Percentiles rank a stretch among this genome's conserved stretches.
phyloP scores from a whole-genome alignment of 2,888 invertebrate species.

The Pyrochroa serraticornis region DNA sequence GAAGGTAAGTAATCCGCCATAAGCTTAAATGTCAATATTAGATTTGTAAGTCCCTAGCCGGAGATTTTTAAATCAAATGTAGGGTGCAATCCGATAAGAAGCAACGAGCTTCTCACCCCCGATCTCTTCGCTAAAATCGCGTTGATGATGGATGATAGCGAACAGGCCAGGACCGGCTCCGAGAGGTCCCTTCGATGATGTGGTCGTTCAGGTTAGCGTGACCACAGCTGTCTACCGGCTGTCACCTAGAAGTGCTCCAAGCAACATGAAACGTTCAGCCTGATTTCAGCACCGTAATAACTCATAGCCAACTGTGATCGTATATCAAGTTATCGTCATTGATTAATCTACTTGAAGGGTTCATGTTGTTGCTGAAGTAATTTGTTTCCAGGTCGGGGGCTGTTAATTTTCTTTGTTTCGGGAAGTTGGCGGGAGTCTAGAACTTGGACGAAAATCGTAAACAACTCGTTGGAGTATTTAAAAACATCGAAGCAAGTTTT shows the following conservation, averaged over 20 bases:
- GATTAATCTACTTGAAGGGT: constrained; percentile 46
- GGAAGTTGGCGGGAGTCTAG: constrained; percentile 9
- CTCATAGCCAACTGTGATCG: constrained; percentile 43
- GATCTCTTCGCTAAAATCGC: too few relatives aligned
- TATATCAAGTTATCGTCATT: constrained; percentile 48
- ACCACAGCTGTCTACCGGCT: constrained; percentile 39
- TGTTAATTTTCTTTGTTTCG: constrained; percentile 35
- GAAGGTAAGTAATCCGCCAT: constrained; percentile 40
- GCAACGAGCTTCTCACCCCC: not conserved
- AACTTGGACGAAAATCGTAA: constrained; percentile 22
- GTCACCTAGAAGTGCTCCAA: constrained; percentile 35
- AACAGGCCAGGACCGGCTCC: not conserved
- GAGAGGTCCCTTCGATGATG: not conserved
- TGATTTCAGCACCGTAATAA: constrained; percentile 44
- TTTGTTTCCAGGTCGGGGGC: constrained; percentile 34
- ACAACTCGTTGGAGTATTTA: constrained; percentile 12
- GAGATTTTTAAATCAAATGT: constrained; percentile 30
- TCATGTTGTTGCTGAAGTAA: constrained; percentile 41
- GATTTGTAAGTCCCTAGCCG: constrained; percentile 17
- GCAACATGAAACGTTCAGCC: constrained; percentile 32
- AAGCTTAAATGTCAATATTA: constrained; percentile 37
- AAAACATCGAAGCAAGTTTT: constrained; percentile 20
- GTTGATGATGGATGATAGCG: not conserved
- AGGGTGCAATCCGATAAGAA: constrained; percentile 15
- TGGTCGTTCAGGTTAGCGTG: constrained; percentile 32